Conservation (phyloP, 2,113 vertebrate species). For the Merops nubicus region DNA sequence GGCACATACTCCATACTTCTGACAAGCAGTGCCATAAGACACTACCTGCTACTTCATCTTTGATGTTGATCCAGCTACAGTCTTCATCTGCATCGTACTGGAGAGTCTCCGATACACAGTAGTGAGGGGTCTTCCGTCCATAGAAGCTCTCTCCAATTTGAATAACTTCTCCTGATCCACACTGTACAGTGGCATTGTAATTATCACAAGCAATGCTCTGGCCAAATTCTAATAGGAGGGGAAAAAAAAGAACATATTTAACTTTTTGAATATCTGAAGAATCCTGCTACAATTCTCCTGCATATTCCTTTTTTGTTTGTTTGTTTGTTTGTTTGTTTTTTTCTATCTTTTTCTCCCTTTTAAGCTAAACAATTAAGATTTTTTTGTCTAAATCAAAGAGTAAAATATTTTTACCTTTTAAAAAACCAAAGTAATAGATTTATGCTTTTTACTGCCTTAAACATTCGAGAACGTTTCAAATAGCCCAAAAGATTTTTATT, state of each 20-base stretch:
- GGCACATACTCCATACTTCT: background rate
- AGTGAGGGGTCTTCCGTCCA: conserved; percentile 85
- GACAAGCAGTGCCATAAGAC: background rate
- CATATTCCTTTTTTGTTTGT: background rate
- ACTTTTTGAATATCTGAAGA: background rate
- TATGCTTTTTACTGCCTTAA: background rate
- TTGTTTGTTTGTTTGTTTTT: background rate
- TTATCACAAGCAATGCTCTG: conserved; percentile 84
- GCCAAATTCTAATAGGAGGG: conserved; percentile 74
- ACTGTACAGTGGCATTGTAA: conserved; percentile 84
- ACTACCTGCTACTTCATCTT: conserved; percentile 86
- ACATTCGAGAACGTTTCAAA: background rate
- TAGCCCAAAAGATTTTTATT: background rate
- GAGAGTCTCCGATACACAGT: conserved; percentile 70
- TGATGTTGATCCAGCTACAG: conserved; percentile 86
- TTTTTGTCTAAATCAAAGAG: no score
- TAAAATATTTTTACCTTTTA: background rate
- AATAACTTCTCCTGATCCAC: conserved; percentile 88
- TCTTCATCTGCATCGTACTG: conserved; percentile 56
- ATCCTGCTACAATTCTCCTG: background rate
- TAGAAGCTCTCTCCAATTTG: conserved; percentile 87
- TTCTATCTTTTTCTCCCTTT: background rate
- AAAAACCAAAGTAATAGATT: background rate
- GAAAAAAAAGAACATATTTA: background rate
- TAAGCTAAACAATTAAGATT: background rate